phyloP scores from a whole-genome alignment of 2,113 vertebrate species.

The Furnarius figulus region DNA sequence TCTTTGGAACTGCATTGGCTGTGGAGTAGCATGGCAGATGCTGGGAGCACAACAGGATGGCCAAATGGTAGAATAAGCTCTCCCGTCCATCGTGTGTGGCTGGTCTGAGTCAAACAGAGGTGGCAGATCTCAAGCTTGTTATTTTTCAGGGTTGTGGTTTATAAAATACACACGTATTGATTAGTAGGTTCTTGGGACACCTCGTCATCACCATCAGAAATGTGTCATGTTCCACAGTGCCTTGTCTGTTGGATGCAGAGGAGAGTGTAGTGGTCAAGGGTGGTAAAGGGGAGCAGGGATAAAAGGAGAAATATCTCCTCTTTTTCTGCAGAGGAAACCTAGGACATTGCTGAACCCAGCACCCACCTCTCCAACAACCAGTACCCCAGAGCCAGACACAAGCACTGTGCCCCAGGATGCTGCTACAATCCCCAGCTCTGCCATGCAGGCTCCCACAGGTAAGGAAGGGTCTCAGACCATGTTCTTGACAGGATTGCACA shows the following conservation, averaged over 20 bases:
- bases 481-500: neutral
- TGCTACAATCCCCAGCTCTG: constrained; percentile 94
- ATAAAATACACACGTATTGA: neutral
- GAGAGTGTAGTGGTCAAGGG: constrained; percentile 22
- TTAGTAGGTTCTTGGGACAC: constrained; percentile 4
- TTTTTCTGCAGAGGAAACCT: constrained; percentile 90
- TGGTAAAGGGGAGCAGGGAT: constrained; percentile 35
- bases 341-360: constrained; percentile 88
- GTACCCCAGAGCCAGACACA: constrained; percentile 97
- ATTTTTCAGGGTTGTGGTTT: neutral
- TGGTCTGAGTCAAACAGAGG: neutral
- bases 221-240: constrained; percentile 41
- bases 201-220: constrained; percentile 49
- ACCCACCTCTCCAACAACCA: constrained; percentile 95
- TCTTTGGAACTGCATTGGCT: constrained; percentile 1
- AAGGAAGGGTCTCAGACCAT: constrained; percentile 14
- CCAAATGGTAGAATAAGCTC: neutral
- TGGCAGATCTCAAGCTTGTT: constrained; percentile 14
- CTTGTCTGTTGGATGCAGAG: constrained; percentile 53
- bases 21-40: constrained; percentile 3
- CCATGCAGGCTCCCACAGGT: constrained; percentile 98
- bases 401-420: constrained; percentile 97
- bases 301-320: constrained; percentile 71
- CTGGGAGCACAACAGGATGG: constrained; percentile 2
- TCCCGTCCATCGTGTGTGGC: neutral